A percentile compares a stretch with the other conserved stretches of the same genome.
Evolutionary conservation across 2,888 invertebrate genomes (phyloP).

Genomic region (Zeuzera pyrina): DNA sequence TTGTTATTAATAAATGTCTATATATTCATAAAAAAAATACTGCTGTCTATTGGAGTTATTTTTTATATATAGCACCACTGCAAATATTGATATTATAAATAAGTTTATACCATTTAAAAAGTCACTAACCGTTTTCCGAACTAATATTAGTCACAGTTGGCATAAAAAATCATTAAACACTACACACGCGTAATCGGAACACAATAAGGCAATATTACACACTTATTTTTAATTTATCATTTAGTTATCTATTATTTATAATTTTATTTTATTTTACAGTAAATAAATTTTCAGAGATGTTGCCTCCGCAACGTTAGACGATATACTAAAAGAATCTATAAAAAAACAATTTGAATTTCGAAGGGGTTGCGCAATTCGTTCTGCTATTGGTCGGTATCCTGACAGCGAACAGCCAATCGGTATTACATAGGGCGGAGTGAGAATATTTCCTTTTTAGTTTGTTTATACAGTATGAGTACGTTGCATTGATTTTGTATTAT

Average conservation of each 20-base stretch:
- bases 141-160: conserved; percentile 48
- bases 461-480: no score
- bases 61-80: no score
- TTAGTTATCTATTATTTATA: no score
- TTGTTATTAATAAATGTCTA: no score
- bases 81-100: no score
- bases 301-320: conserved; percentile 16
- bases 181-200: neutral
- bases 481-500: conserved; percentile 1
- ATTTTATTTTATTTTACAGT: no score
- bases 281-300: conserved; percentile 8
- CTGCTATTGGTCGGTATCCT: conserved; percentile 35
- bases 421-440: conserved; percentile 22
- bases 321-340: conserved; percentile 39
- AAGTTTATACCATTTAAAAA: conserved; percentile 1
- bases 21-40: no score
- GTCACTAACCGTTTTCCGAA: conserved; percentile 21
- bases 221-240: no score
- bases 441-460: conserved; percentile 7
- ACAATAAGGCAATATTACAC: conserved; percentile 4
- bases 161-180: conserved; percentile 36
- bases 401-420: conserved; percentile 31
- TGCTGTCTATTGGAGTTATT: no score
- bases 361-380: conserved; percentile 31
- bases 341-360: conserved; percentile 41